These are phyloP conservation scores for Pogona vitticeps DNA, from an alignment of 2,113 vertebrate species.

Conservation along the genomic window DNA sequence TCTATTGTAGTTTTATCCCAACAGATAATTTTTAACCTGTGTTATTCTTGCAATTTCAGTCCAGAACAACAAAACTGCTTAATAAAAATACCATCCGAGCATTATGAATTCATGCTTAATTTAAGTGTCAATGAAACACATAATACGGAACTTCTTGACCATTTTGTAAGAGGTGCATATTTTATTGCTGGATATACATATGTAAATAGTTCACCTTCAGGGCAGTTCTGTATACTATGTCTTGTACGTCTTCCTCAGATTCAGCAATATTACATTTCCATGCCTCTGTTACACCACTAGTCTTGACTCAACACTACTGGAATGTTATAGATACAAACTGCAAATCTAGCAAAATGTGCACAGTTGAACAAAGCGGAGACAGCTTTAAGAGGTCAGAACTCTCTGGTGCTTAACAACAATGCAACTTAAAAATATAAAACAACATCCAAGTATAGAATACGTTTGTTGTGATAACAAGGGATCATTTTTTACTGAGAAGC, in stretches of 20 bases:
- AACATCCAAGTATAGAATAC: neutral
- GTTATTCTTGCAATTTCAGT: conserved; percentile 20
- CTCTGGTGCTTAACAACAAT: neutral
- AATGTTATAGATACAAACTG: neutral
- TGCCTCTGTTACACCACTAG: neutral
- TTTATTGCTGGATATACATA: neutral
- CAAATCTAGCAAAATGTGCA: neutral
- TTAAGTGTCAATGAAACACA: neutral
- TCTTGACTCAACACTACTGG: neutral
- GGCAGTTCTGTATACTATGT: neutral
- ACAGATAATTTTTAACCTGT: neutral
- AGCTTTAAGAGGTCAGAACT: neutral
- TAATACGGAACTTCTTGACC: neutral
- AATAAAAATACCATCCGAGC: conserved; percentile 20
- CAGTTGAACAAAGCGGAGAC: neutral
- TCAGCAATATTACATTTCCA: neutral
- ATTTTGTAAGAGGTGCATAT: conserved; percentile 12
- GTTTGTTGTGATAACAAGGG: fast-evolving
- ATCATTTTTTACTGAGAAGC: neutral
- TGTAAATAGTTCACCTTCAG: neutral
- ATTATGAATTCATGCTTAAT: neutral
- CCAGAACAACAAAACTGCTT: conserved; percentile 7
- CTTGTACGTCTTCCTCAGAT: too few species aligned
- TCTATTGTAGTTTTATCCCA: neutral
- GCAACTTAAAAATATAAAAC: neutral